A percentile compares a stretch with the other conserved stretches of the same genome.
Evolutionary conservation across 2,113 vertebrate genomes (phyloP).

Genomic region (Leptobrachium ailaonicum): DNA sequence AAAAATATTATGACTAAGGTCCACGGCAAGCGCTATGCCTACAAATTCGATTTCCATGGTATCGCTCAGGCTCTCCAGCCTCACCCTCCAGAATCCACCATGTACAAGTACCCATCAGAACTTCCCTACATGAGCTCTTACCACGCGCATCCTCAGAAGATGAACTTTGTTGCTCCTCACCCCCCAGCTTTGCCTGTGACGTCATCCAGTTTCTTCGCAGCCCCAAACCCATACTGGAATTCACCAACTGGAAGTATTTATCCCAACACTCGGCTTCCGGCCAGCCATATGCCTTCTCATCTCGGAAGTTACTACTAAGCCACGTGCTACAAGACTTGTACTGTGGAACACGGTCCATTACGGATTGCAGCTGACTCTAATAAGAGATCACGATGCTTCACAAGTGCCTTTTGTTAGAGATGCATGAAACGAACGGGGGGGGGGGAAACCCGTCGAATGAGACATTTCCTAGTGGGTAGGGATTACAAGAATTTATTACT

Average conservation of each 20-base stretch:
- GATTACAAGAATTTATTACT: constrained; percentile 54
- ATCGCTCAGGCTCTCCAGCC: constrained; percentile 88
- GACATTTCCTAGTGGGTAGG: constrained; percentile 57
- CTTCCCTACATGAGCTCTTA: constrained; percentile 86
- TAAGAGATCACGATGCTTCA: constrained; percentile 52
- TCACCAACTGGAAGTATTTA: constrained; percentile 82
- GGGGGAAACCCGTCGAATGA: constrained; percentile 49
- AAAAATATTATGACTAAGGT: constrained; percentile 95
- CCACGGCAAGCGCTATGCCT: constrained; percentile 86
- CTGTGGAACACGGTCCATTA: constrained; percentile 47
- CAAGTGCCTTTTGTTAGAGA: constrained; percentile 66
- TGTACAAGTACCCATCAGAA: constrained; percentile 87
- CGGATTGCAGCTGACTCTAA: constrained; percentile 54
- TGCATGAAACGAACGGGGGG: constrained; percentile 39
- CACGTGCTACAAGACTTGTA: constrained; percentile 42
- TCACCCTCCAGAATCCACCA: constrained; percentile 79
- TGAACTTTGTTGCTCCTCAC: constrained; percentile 85
- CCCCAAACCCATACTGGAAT: constrained; percentile 85
- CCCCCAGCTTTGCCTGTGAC: constrained; percentile 78
- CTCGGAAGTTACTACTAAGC: constrained; percentile 85
- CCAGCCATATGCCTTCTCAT: constrained; percentile 83
- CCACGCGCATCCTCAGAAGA: constrained; percentile 84
- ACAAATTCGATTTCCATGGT: constrained; percentile 91
- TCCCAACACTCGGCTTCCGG: constrained; percentile 78
- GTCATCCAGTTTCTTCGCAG: constrained; percentile 80